These are phyloP conservation scores for Apodemia arnacis DNA, from an alignment of 2,888 invertebrate species.

Conservation along the genomic window DNA sequence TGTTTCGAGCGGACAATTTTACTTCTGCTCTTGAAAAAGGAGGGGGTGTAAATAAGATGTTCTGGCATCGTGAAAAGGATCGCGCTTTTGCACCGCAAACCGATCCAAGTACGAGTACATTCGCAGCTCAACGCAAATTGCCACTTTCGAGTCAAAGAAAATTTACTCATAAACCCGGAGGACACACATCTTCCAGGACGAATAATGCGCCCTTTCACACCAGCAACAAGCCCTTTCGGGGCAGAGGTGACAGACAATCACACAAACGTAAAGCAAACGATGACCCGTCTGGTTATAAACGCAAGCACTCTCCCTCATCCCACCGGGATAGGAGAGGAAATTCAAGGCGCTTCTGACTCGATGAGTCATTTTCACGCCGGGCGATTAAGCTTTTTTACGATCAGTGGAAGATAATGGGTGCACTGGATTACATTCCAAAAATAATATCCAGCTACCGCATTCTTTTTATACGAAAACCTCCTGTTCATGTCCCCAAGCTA, in stretches of 20 bases:
- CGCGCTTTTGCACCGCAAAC: not conserved
- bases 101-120: not conserved
- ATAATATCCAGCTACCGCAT: not conserved
- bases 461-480: not conserved
- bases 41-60: too few species aligned
- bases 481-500: not conserved
- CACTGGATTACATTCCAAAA: not conserved
- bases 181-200: not conserved
- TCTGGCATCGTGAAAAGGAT: too few species aligned
- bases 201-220: not conserved
- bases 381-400: not conserved
- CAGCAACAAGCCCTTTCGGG: not conserved
- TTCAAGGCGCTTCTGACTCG: not conserved
- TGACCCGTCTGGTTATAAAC: not conserved
- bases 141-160: not conserved
- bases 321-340: constrained; percentile 8
- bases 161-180: not conserved
- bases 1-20: not conserved
- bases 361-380: not conserved
- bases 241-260: not conserved
- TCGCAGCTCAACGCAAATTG: not conserved
- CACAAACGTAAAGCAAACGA: not conserved
- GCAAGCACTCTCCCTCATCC: not conserved
- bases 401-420: not conserved
- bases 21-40: not conserved